Evolutionary conservation across 1,140 invertebrate species (phyloP), one percentile per base, ranked within the genome.

Genomic region (Mesaphorura yosii): DNA sequence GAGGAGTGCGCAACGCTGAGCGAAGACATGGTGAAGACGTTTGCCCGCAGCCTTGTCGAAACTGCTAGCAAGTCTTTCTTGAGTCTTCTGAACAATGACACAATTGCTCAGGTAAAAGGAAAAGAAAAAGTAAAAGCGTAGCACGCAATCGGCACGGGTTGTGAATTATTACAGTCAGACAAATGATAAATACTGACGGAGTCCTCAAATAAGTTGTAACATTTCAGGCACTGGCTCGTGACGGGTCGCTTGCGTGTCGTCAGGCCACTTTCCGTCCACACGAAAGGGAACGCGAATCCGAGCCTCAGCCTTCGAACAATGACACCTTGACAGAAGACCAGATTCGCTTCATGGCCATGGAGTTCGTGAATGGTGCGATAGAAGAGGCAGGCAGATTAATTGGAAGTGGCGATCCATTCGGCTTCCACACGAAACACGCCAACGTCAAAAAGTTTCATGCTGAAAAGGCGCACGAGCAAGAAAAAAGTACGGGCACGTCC

Each of bases 331-430:
- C 26, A 5, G 38, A 29, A 42, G 42, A 56, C 14, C 27, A 49
- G 38, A n/a, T 51, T 1, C 29, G 26, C 17, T 15, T 37, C 27
- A 34, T 50, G 3, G 48, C 39, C 17, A 27, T 44, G 7, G 20
- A 38, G 3, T 56, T 56, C 34, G 6, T 51, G 19, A 42, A 56
- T 2, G 54, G 48, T 6, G 41, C 26, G 15, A 42, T 56, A n/a
- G 28, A 47, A 39, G 54, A 56, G 47, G 48, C 50, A 5, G 51
- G 28, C 4, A 22, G 42, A 1, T 2, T 53, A 2, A 48, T 57
- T 40, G 55, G 55, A 10, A 26, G 42, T 10, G 49, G 49, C 6
- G 55, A 57, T 37, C 55, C 55, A 23, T 50, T 53, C 23, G 19
- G 22, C 4, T 40, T 42, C 10, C 6, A 20, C 20, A 14, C 20